Evolutionary conservation across 2,113 vertebrate genomes (phyloP).

Genomic region (Syngnathoides biaculeatus): DNA sequence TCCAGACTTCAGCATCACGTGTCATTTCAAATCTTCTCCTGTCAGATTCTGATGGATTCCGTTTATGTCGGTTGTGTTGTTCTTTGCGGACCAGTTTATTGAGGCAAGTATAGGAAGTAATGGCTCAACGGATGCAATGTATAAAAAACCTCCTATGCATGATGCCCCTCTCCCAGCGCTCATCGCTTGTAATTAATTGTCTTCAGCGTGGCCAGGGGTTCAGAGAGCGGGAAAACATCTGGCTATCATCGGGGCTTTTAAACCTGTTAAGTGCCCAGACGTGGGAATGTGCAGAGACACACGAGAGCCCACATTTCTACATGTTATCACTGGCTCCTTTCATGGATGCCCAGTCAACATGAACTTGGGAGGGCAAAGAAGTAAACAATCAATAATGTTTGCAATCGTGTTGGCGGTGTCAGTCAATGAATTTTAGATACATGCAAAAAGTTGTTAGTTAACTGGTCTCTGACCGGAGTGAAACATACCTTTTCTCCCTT

Average conservation of each 20-base stretch:
- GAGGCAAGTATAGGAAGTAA: constrained; percentile 15
- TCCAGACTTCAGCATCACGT: constrained; percentile 40
- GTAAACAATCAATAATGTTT: constrained; percentile 22
- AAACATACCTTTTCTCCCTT: constrained; percentile 91
- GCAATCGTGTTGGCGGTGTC: neutral
- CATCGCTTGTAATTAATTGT: constrained; percentile 18
- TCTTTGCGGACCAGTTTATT: constrained; percentile 27
- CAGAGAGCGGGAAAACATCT: constrained; percentile 58
- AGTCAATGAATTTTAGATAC: constrained; percentile 9
- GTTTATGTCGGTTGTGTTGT: constrained; percentile 33
- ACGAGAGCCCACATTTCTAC: constrained; percentile 43
- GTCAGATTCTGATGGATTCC: constrained; percentile 40
- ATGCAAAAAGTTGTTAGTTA: constrained; percentile 17
- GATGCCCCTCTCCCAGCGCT: constrained; percentile 12
- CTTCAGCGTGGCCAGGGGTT: constrained; percentile 32
- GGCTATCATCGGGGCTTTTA: constrained; percentile 51
- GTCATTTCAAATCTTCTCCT: constrained; percentile 30
- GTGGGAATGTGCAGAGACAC: constrained; percentile 53
- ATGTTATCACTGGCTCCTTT: constrained; percentile 46
- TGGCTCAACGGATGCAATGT: constrained; percentile 1
- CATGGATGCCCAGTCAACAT: constrained; percentile 20
- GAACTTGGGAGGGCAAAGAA: constrained; percentile 18
- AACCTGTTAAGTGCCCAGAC: constrained; percentile 53
- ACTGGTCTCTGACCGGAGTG: neutral
- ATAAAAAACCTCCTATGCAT: constrained; percentile 16